phyloP scores from a whole-genome alignment of 2,888 invertebrate genomes.

The Panorpa germanica region DNA sequence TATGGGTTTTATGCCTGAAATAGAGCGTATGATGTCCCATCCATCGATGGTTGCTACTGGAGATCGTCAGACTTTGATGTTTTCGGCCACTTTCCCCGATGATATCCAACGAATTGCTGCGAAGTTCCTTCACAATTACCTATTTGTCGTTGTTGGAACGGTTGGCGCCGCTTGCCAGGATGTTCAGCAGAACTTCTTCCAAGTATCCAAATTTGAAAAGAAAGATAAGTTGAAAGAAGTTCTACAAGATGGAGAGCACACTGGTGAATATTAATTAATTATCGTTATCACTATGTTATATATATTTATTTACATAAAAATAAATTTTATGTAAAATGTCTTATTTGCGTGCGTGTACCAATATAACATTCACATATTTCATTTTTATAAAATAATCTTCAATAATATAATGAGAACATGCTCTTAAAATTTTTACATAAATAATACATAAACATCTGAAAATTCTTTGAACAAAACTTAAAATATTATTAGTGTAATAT shows the following conservation, averaged over 20 bases:
- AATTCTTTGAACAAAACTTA: no score
- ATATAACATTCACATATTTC: conserved; percentile 3
- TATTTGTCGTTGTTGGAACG: conserved; percentile 81
- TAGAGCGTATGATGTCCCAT: conserved; percentile 67
- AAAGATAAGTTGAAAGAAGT: conserved; percentile 51
- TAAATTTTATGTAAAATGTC: neutral
- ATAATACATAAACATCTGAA: no score
- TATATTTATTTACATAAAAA: no score
- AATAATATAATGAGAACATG: no score
- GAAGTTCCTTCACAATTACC: conserved; percentile 56
- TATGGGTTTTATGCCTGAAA: conserved; percentile 97
- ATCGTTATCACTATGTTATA: no score
- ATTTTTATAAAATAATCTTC: no score
- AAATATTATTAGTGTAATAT: no score
- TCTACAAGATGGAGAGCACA: conserved; percentile 36
- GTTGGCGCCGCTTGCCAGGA: conserved; percentile 88
- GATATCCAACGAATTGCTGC: conserved; percentile 80
- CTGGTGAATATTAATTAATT: no score
- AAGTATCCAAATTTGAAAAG: conserved; percentile 55
- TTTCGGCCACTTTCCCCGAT: conserved; percentile 98
- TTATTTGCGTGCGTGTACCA: conserved; percentile 7
- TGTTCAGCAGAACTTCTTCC: conserved; percentile 61
- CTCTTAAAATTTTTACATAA: no score
- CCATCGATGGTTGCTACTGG: conserved; percentile 66
- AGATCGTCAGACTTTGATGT: conserved; percentile 96